These are phyloP conservation scores for Callionymus lyra DNA, from an alignment of 2,113 vertebrate genomes.

Conservation along the genomic window DNA sequence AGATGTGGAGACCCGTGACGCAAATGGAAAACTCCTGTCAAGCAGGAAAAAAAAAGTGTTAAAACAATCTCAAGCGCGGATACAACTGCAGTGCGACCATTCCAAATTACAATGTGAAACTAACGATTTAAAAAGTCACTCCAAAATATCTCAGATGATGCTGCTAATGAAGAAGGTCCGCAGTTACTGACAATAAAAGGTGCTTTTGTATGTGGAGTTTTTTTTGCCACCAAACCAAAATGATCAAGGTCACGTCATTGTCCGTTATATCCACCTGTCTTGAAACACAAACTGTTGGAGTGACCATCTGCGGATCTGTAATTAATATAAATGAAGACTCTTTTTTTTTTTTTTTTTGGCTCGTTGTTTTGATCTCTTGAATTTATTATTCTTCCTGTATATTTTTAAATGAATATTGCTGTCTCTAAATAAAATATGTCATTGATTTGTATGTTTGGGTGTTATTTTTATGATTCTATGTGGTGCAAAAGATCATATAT, in stretches of 20 bases:
- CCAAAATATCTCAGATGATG: neutral
- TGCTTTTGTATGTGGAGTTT: no score
- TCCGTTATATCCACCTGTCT: no score
- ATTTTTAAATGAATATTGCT: constrained; percentile 50
- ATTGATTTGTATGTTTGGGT: constrained; percentile 40
- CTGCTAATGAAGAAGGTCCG: constrained; percentile 26
- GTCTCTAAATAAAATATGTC: constrained; percentile 51
- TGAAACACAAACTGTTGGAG: constrained; percentile 5
- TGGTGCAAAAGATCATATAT: no score
- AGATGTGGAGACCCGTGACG: constrained; percentile 28
- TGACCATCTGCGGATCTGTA: constrained; percentile 12
- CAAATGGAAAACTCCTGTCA: constrained; percentile 22
- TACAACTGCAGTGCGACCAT: no score
- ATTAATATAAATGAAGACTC: constrained; percentile 12
- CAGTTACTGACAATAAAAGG: constrained; percentile 19
- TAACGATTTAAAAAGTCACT: no score
- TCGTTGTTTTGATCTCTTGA: constrained; percentile 17
- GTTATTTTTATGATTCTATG: no score
- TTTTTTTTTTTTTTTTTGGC: constrained; percentile 12
- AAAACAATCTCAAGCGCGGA: no score
- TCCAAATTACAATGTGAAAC: no score
- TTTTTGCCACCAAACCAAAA: no score
- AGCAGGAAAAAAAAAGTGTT: no score
- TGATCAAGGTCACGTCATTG: no score
- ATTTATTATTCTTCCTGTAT: constrained; percentile 34